A percentile compares a stretch with the other conserved stretches of the same genome.
phyloP scores from a whole-genome alignment of 2,888 invertebrate genomes.

The Gari tellinella region DNA sequence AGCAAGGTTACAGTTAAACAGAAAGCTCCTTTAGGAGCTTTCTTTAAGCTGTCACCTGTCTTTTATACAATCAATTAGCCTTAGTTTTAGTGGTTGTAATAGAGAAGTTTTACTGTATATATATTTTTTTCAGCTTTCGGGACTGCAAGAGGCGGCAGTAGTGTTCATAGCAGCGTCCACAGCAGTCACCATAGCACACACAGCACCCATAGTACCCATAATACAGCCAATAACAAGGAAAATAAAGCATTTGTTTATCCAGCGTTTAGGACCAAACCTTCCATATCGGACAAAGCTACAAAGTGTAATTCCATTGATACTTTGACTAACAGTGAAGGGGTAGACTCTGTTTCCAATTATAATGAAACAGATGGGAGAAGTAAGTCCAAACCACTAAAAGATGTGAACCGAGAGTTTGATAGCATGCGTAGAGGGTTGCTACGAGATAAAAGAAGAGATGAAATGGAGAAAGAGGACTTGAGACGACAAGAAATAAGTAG shows the following conservation, averaged over 20 bases:
- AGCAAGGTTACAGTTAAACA: too few relatives aligned
- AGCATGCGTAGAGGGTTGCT: conserved; percentile 41
- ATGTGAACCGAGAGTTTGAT: conserved; percentile 45
- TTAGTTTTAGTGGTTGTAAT: not conserved
- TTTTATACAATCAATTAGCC: too few relatives aligned
- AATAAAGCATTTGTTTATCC: conserved; percentile 37
- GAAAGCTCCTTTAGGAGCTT: too few relatives aligned
- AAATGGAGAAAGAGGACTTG: conserved; percentile 29
- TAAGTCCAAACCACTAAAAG: conserved; percentile 41
- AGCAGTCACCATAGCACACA: conserved; percentile 44
- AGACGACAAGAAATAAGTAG: conserved; percentile 27
- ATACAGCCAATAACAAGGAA: conserved; percentile 18
- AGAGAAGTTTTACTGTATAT: conserved; percentile 6
- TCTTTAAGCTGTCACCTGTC: too few relatives aligned
- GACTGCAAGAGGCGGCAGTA: too few relatives aligned
- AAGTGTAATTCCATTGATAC: conserved; percentile 50
- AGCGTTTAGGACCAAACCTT: conserved; percentile 32
- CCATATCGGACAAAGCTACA: conserved; percentile 41
- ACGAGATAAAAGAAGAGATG: conserved; percentile 22
- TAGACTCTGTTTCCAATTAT: not conserved
- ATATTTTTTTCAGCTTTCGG: not conserved
- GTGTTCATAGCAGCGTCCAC: conserved; percentile 25
- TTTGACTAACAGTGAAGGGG: conserved; percentile 43
- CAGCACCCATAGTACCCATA: conserved; percentile 26
- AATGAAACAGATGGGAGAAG: conserved; percentile 2